Base-by-base conservation (phyloP, 2,113 vertebrate genomes). In the Neoarius graeffei region DNA sequence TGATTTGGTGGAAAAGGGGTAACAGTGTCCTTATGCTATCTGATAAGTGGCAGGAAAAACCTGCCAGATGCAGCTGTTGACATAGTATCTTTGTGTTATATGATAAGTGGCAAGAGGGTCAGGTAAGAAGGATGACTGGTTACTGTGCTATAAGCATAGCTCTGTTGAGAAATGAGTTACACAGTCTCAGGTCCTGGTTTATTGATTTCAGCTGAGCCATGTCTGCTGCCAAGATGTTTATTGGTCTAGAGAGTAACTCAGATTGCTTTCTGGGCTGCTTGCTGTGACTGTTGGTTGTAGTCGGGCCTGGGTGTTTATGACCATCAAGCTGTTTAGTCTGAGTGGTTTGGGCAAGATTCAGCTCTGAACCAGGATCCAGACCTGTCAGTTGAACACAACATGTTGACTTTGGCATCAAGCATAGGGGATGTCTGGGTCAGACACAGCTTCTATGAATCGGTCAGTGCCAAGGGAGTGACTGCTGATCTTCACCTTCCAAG, bases 321-420 rank as follows among this genome's bases (percentile, higher is more conserved):
- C 79, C 19, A 80, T 14, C 77, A 57, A 27, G 77, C 74, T 80
- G n/a, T 81, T 23, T 81, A 60, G 8, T 81, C 30, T 60, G 19
- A 81, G 30, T 60, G 4, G 56, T 81, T 60, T 81, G 54, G 27
- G n/a, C 79, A 15, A 59, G 52, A 80, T 56, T 80, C 25, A 27
- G 77, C 52, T 80, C 77, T 80, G 56, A 60, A 60, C 30, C 20
- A 42, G 80, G 19, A 60, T 81, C 57, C 57, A 60, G 80, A 81
- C 9, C 19, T 81, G 27, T 81, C 79, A 59, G 54, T 30, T 20
- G 56, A 13, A 62, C 56, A 81, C 56, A 81, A 25, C 30, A 60
- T 11, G 15, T 30, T 80, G 79, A 60, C 19, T 59, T 81, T 60
- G 77, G 15, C 79, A 20, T 81, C 27, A 81, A 35, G 56, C 79